These are phyloP conservation scores for Synergus itoensis DNA, from an alignment of 2,888 invertebrate species.

Conservation along the genomic window DNA sequence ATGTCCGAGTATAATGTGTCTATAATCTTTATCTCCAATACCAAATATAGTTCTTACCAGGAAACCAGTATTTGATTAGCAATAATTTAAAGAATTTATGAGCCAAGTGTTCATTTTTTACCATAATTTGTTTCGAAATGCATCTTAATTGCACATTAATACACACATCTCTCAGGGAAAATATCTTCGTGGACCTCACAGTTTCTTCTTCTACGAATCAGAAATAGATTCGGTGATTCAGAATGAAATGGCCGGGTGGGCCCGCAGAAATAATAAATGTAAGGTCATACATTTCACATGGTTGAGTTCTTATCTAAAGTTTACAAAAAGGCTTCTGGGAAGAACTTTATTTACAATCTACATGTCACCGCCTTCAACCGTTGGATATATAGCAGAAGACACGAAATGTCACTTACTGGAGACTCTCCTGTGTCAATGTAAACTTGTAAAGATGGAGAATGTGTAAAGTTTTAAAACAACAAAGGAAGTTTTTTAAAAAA, in stretches of 20 bases:
- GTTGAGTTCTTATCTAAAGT: conserved; percentile 37
- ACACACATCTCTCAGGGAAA: neutral
- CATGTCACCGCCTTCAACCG: conserved; percentile 32
- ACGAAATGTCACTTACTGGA: conserved; percentile 39
- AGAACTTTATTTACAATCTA: conserved; percentile 42
- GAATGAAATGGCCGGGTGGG: conserved; percentile 16
- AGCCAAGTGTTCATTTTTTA: neutral
- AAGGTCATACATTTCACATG: conserved; percentile 34
- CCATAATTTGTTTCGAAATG: neutral
- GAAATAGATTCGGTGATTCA: conserved; percentile 22
- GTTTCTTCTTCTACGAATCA: neutral
- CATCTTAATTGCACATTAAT: conserved; percentile 1
- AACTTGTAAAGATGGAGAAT: neutral
- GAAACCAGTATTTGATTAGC: neutral
- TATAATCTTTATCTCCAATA: neutral
- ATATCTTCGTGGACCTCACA: conserved; percentile 1
- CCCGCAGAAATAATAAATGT: conserved; percentile 36
- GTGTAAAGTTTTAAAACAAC: conserved; percentile 22
- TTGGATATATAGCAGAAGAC: conserved; percentile 27
- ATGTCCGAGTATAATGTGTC: neutral
- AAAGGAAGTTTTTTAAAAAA: conserved; percentile 6
- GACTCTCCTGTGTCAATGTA: conserved; percentile 15
- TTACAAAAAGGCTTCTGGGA: conserved; percentile 33
- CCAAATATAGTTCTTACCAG: neutral
- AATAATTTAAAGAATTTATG: neutral